Evolutionary conservation across 2,797 vertebrate species (phyloP).

Genomic region (Onychomys arenicola): DNA sequence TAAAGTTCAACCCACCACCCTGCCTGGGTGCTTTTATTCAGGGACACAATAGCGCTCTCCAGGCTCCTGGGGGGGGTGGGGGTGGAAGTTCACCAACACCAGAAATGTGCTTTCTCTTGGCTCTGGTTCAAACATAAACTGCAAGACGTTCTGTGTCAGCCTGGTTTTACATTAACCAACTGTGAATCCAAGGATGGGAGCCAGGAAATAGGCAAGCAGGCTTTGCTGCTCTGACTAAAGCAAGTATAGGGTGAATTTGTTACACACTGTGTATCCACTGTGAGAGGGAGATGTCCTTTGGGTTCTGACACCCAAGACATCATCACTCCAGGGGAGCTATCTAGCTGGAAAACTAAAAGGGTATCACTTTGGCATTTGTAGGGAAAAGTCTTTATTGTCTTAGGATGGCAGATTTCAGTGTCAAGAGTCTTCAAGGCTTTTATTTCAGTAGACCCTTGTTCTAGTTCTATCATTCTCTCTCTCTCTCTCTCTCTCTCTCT

Average conservation of each 20-base stretch:
- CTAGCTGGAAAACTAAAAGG: constrained; percentile 10
- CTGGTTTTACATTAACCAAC: constrained; percentile 67
- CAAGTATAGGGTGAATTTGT: not conserved
- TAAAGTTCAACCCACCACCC: constrained; percentile 9
- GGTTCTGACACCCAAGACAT: not conserved
- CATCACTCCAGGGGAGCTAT: not conserved
- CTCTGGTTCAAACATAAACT: constrained; percentile 66
- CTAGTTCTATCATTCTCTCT: not conserved
- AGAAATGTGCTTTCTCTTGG: constrained; percentile 68
- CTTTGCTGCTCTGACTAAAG: not conserved
- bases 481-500: not conserved
- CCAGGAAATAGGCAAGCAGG: constrained; percentile 29
- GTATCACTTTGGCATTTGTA: not conserved
- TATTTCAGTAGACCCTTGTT: not conserved
- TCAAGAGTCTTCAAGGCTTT: constrained; percentile 56
- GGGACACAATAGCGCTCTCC: not conserved
- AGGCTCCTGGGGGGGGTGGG: constrained; percentile 26
- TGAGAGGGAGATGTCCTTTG: not conserved
- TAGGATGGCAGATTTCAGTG: not conserved
- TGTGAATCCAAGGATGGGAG: constrained; percentile 29
- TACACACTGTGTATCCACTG: not conserved
- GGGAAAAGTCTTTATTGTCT: not conserved
- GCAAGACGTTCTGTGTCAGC: constrained; percentile 46
- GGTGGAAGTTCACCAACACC: constrained; percentile 65
- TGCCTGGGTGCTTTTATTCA: constrained; percentile 53